phyloP scores from a whole-genome alignment of 2,797 vertebrate genomes.

The Lepidocolaptes lacrymiger region DNA sequence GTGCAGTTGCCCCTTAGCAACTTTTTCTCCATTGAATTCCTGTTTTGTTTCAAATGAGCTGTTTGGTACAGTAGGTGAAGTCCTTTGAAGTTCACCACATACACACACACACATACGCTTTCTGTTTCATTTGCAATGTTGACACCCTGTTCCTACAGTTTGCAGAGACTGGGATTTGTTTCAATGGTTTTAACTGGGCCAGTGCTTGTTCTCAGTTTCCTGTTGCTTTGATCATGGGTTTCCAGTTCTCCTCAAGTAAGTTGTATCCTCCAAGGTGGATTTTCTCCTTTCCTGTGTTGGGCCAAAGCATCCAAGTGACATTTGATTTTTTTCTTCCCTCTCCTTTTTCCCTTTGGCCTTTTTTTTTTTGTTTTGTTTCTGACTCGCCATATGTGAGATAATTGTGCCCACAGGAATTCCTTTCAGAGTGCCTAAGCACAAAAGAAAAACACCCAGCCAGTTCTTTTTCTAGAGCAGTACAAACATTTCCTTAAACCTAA shows the following conservation, averaged over 20 bases:
- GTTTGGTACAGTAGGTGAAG: not conserved
- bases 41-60: not conserved
- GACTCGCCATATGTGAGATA: slow-evolving; percentile 79
- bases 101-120: not conserved
- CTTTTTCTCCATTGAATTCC: not conserved
- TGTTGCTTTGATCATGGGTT: slow-evolving; percentile 20
- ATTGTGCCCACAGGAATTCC: slow-evolving; percentile 79
- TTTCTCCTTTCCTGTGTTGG: slow-evolving; percentile 73
- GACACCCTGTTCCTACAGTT: not conserved
- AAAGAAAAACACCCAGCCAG: slow-evolving; percentile 79
- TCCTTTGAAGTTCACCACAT: not conserved
- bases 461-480: slow-evolving; percentile 75
- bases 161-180: not conserved
- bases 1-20: not conserved
- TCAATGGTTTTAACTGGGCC: not conserved
- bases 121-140: not conserved
- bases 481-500: slow-evolving; percentile 83
- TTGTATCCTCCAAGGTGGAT: slow-evolving; percentile 69
- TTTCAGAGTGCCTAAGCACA: slow-evolving; percentile 80
- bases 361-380: slow-evolving; percentile 68
- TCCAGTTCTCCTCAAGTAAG: slow-evolving; percentile 33
- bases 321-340: slow-evolving; percentile 18
- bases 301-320: slow-evolving; percentile 73
- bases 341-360: not conserved
- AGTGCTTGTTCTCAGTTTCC: slow-evolving; percentile 33